Conservation (phyloP, 2,797 vertebrate species). For the Danio choprae region DNA sequence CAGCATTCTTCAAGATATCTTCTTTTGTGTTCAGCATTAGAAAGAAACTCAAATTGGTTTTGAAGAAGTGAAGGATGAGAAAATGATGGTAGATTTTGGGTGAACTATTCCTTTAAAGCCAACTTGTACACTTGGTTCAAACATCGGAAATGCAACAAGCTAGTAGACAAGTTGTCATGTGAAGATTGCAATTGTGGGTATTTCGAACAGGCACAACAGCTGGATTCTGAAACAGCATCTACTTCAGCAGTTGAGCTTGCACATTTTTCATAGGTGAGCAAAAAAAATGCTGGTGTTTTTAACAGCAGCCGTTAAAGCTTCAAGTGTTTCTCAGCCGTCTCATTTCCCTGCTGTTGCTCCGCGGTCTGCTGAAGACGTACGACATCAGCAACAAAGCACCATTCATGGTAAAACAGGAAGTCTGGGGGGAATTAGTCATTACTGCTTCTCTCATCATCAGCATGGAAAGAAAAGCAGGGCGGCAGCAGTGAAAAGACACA, state of each 20-base stretch:
- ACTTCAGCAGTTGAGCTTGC: slow-evolving; percentile 35
- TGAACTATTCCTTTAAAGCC: too few relatives aligned
- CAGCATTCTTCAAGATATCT: too few relatives aligned
- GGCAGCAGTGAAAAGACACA: not conserved
- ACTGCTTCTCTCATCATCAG: slow-evolving; percentile 60
- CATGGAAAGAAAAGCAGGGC: slow-evolving; percentile 42
- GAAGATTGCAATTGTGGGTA: not conserved
- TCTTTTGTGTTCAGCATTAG: too few relatives aligned
- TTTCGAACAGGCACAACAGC: not conserved
- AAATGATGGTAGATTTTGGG: too few relatives aligned
- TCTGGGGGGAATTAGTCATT: slow-evolving; percentile 54
- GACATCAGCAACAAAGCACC: slow-evolving; percentile 63
- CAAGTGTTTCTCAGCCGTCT: slow-evolving; percentile 30
- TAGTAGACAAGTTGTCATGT: not conserved
- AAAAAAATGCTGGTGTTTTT: slow-evolving; percentile 32
- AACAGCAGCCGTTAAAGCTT: slow-evolving; percentile 24
- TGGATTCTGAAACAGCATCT: not conserved
- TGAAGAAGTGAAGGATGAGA: too few relatives aligned
- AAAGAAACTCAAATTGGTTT: too few relatives aligned
- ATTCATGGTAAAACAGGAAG: slow-evolving; percentile 71
- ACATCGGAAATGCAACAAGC: not conserved
- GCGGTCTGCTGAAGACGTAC: slow-evolving; percentile 50
- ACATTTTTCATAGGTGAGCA: slow-evolving; percentile 40
- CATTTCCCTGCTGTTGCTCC: slow-evolving; percentile 33
- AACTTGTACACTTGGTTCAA: not conserved